Conservation (phyloP, 53 echinoderm and acorn worm genomes). For the Crossaster papposus region DNA sequence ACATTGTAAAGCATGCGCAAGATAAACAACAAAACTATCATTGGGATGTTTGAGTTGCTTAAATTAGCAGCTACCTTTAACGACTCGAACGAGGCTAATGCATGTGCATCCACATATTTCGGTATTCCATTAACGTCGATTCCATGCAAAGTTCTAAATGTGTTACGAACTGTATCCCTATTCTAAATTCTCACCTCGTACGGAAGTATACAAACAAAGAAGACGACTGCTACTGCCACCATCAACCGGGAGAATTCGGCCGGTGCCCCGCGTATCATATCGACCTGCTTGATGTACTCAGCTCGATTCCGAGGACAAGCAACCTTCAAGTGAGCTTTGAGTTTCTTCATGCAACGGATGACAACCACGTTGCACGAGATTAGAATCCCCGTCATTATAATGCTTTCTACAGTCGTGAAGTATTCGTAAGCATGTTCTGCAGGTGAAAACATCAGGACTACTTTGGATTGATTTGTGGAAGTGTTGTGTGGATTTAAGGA, state of each 20-base stretch:
- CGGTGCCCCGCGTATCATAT: constrained; percentile 88
- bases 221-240: constrained; percentile 82
- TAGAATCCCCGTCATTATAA: constrained; percentile 62
- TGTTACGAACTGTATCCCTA: too few species aligned
- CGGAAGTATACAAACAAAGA: constrained; percentile 79
- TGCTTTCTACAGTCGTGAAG: constrained; percentile 71
- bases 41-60: too few species aligned
- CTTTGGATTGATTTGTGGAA: not conserved
- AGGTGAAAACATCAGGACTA: constrained; percentile 3
- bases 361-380: constrained; percentile 85
- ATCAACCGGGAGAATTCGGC: constrained; percentile 93
- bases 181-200: constrained; percentile 80
- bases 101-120: too few species aligned
- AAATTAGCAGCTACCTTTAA: too few species aligned
- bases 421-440: constrained; percentile 66
- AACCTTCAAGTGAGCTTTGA: constrained; percentile 68
- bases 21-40: too few species aligned
- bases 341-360: constrained; percentile 74
- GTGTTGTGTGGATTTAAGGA: not conserved
- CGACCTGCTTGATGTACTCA: constrained; percentile 89
- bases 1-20: too few species aligned
- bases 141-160: too few species aligned
- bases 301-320: constrained; percentile 87
- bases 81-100: too few species aligned
- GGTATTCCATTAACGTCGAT: too few species aligned